These are phyloP conservation scores for Bradypus variegatus DNA, from an alignment of 2,797 vertebrate species.

Conservation along the genomic window DNA sequence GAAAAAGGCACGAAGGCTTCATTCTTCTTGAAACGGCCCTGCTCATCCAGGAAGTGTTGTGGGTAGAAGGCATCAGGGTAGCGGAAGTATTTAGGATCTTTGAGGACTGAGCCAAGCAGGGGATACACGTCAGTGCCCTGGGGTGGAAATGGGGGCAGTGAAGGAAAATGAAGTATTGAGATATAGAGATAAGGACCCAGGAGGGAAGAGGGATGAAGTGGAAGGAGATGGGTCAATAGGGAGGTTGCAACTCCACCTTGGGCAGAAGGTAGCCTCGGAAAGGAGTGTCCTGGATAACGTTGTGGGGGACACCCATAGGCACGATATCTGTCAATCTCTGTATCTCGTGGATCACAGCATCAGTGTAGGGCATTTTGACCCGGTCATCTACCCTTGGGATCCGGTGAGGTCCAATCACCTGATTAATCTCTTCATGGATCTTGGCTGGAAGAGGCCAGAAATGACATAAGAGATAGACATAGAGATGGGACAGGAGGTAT, in stretches of 20 bases:
- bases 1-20: constrained; percentile 71
- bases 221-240: background rate
- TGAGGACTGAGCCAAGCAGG: constrained; percentile 63
- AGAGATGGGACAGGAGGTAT: background rate
- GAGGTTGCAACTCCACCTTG: constrained; percentile 51
- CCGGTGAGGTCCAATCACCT: constrained; percentile 61
- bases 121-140: constrained; percentile 67
- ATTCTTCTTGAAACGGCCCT: constrained; percentile 66
- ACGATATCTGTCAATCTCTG: constrained; percentile 63
- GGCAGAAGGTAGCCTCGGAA: constrained; percentile 67
- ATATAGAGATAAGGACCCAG: background rate
- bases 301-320: constrained; percentile 66
- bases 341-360: constrained; percentile 69
- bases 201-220: background rate
- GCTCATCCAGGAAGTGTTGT: constrained; percentile 66
- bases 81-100: constrained; percentile 65
- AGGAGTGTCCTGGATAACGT: constrained; percentile 52
- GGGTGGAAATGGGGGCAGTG: background rate
- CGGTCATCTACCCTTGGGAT: constrained; percentile 57
- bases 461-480: background rate
- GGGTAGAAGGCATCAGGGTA: constrained; percentile 66
- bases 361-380: constrained; percentile 68
- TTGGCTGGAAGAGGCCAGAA: constrained; percentile 51
- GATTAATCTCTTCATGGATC: constrained; percentile 65
- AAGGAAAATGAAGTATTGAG: background rate